Conservation (phyloP, 2,797 vertebrate genomes). For the Bradypodion pumilum region DNA sequence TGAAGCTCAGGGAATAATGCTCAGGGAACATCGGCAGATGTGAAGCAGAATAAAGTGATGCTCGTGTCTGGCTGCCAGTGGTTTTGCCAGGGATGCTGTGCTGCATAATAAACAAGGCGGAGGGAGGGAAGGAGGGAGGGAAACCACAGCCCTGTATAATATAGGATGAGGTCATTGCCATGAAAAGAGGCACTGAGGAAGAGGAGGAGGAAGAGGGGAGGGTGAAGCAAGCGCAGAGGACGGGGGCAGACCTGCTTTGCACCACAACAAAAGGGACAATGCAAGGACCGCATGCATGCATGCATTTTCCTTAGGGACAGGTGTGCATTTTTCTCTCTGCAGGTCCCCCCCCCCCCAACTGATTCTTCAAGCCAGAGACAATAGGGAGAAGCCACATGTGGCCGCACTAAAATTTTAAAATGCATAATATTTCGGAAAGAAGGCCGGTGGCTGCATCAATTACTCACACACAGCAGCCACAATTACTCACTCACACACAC, state of each 20-base stretch:
- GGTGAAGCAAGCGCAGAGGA: background rate
- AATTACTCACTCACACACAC: background rate
- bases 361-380: too few relatives aligned
- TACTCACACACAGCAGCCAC: background rate
- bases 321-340: background rate
- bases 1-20: too few relatives aligned
- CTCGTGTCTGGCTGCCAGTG: background rate
- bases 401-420: background rate
- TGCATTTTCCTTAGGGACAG: too few relatives aligned
- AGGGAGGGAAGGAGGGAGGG: background rate
- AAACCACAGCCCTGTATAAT: slow-evolving; percentile 21
- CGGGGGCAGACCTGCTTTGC: background rate
- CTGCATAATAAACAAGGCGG: background rate
- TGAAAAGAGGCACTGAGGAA: background rate
- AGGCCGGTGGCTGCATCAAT: too few relatives aligned
- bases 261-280: background rate
- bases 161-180: slow-evolving; percentile 29
- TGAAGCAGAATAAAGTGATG: too few relatives aligned
- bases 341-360: background rate
- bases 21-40: too few relatives aligned
- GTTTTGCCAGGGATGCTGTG: background rate
- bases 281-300: too few relatives aligned
- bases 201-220: background rate
- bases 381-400: too few relatives aligned
- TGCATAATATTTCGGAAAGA: background rate